Conservation (phyloP, 1,140 invertebrate species). For the Stenopsyche tienmushanensis region DNA sequence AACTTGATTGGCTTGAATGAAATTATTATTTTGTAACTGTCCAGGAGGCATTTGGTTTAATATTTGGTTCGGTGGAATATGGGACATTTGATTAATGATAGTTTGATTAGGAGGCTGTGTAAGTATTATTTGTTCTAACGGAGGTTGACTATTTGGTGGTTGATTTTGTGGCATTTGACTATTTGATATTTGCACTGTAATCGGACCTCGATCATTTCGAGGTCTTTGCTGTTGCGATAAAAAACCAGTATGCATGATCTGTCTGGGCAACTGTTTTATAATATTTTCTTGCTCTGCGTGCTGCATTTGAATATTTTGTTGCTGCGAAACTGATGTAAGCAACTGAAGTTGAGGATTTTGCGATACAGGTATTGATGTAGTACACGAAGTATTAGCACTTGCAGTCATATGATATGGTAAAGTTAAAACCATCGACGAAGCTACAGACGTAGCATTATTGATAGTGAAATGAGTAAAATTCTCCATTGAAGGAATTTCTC, state of each 20-base stretch:
- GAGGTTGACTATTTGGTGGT: constrained; percentile 1
- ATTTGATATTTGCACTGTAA: constrained; percentile 2
- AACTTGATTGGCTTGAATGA: constrained; percentile 16
- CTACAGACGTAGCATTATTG: constrained; percentile 19
- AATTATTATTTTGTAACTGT: constrained; percentile 5
- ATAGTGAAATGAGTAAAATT: constrained; percentile 29
- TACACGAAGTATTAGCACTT: constrained; percentile 1
- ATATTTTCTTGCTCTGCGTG: constrained; percentile 8
- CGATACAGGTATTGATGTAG: constrained; percentile 18
- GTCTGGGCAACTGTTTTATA: constrained; percentile 14
- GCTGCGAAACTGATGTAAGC: background rate
- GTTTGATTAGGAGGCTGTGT: constrained; percentile 7
- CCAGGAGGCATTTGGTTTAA: constrained; percentile 22
- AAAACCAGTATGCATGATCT: constrained; percentile 15
- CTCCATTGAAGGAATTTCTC: constrained; percentile 27
- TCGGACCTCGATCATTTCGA: constrained; percentile 10
- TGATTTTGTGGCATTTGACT: constrained; percentile 12
- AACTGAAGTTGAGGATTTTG: constrained; percentile 21
- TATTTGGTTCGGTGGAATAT: constrained; percentile 21
- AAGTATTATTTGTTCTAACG: constrained; percentile 20
- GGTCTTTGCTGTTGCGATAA: constrained; percentile 8
- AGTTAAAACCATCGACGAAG: constrained; percentile 17
- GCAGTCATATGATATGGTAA: constrained; percentile 24
- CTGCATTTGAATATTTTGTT: constrained; percentile 6
- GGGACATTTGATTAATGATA: constrained; percentile 14